phyloP scores from a whole-genome alignment of 2,797 vertebrate species.

The Enteromius trimaculatus region DNA sequence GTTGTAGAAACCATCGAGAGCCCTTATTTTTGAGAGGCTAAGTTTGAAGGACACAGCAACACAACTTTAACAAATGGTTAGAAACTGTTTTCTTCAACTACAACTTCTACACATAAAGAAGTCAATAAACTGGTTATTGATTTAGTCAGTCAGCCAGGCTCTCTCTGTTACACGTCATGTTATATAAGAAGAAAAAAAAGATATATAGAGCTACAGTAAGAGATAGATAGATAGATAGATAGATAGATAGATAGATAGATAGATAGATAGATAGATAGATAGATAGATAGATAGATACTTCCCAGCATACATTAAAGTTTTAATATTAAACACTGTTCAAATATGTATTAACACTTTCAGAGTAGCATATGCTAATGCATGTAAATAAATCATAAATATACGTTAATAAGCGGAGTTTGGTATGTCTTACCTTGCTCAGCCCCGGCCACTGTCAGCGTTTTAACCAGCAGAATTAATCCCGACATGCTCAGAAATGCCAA shows the following conservation, averaged over 20 bases:
- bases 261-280: conserved; percentile 37
- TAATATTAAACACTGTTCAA: not conserved
- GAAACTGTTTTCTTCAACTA: not conserved
- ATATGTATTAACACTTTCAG: not conserved
- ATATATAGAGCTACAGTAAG: not conserved
- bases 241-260: conserved; percentile 35
- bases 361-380: not conserved
- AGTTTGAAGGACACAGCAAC: not conserved
- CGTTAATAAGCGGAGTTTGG: not conserved
- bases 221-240: conserved; percentile 6
- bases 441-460: conserved; percentile 69
- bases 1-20: not conserved
- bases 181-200: too few species aligned
- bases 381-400: not conserved
- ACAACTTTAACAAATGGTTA: not conserved
- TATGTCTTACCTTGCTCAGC: conserved; percentile 76
- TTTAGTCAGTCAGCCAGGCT: not conserved
- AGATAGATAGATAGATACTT: conserved; percentile 33
- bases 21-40: not conserved
- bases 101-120: not conserved
- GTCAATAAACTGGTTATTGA: not conserved
- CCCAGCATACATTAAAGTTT: not conserved
- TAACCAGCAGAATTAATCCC: conserved; percentile 80
- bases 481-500: conserved; percentile 76
- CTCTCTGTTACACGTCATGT: not conserved